Evolutionary conservation across 1,140 invertebrate genomes (phyloP), one percentile per base, ranked within the genome.

Genomic region (Lordiphosa stackelbergi): DNA sequence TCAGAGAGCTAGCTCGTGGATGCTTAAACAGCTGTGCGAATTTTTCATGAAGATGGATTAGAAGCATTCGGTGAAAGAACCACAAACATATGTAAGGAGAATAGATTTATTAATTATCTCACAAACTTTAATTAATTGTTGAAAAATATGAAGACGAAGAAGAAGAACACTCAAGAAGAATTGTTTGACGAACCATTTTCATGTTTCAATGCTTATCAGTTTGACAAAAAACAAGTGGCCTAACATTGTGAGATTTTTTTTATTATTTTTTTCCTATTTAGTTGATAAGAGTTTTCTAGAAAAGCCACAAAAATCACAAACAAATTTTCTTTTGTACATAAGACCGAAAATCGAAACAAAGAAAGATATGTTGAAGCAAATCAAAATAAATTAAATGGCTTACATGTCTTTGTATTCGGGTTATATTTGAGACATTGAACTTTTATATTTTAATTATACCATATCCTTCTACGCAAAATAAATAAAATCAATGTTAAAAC

Each of bases 1-100:
- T 79, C 73, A 31, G 28, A 31, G 28, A 6, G 28, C 28, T 31
- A 83, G 71, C 56, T 53, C 53, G 45, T 69, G 46, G 66, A 64
- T 75, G 60, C 24, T 52, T 54, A 46, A 69, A 60, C 77, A 75
- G 71, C 75, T 81, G 71, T 69, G 68, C 77, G 56, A 72, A 72
- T 59, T 59, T 62, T 7, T 56, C 43, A 64, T 66, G 19, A 64
- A 55, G 22, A 60, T 8, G 0, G 1, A 36, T 16, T 13, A 5
- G 12, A 10, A 16, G 10, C n/a, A 52, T 8, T 16, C 16, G 38
- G 38, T 13, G 11, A 45, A 8, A 28, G 4, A 11, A 45, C 2
- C 5, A 8, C 3, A 4, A 3, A 46, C 11, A 11, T n/a, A n/a
- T 34, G 12, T 1, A 4, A 13, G 13, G 1, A 12, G 12, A 36